Conservation (phyloP, 2,797 vertebrate species). For the Microctenopoma lineatum region DNA sequence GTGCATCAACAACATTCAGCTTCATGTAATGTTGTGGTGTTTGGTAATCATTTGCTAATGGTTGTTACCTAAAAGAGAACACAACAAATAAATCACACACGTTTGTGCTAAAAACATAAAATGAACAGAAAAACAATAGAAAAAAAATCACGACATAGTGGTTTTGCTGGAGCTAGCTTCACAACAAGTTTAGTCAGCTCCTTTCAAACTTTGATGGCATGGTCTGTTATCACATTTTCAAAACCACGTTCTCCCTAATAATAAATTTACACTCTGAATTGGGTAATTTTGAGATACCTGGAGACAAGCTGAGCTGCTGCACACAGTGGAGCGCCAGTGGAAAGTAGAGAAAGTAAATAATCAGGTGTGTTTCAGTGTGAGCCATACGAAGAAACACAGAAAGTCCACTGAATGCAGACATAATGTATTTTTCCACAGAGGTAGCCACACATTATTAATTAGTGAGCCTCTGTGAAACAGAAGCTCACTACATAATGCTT, state of each 20-base stretch:
- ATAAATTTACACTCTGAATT: conserved; percentile 48
- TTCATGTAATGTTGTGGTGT: conserved; percentile 6
- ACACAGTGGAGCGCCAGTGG: conserved; percentile 33
- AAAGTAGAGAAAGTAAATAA: conserved; percentile 39
- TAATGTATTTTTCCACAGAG: neutral
- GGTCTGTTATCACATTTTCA: conserved; percentile 51
- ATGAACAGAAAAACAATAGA: neutral
- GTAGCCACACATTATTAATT: neutral
- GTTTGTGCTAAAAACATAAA: neutral
- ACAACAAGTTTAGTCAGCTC: conserved; percentile 32
- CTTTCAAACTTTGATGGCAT: conserved; percentile 4
- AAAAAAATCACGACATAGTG: too few relatives aligned
- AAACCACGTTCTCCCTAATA: conserved; percentile 46
- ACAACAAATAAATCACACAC: neutral
- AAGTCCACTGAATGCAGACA: conserved; percentile 3
- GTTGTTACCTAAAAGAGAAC: conserved; percentile 11
- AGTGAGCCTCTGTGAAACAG: too few relatives aligned
- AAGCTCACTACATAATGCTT: too few relatives aligned
- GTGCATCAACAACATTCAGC: conserved; percentile 39
- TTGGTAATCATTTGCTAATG: conserved; percentile 14
- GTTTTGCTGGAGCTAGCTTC: neutral
- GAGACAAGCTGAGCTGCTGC: conserved; percentile 44
- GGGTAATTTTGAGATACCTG: conserved; percentile 56
- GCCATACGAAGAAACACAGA: conserved; percentile 39
- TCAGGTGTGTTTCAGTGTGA: conserved; percentile 41